These are phyloP conservation scores for Trachymyrmex septentrionalis DNA, from an alignment of 1,140 invertebrate genomes.

Conservation along the genomic window DNA sequence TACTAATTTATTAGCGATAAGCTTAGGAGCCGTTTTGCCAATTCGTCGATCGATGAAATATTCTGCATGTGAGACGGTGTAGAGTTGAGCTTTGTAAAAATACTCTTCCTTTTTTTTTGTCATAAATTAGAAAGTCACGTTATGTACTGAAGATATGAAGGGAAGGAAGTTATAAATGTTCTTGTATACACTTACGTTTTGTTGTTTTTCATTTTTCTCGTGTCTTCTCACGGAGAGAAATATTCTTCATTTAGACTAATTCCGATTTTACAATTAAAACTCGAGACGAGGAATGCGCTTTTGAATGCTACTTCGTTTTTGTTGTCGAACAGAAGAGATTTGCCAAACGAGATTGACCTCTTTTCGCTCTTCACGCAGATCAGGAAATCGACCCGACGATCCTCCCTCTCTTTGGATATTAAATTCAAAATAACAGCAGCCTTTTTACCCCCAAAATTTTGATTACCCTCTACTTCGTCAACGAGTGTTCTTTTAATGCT, in stretches of 20 bases:
- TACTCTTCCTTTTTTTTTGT: not conserved
- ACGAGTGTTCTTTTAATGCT: not conserved
- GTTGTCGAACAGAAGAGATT: constrained; percentile 39
- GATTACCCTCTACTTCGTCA: constrained; percentile 7
- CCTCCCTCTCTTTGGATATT: constrained; percentile 44
- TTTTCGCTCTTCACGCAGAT: not conserved
- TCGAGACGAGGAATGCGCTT: constrained; percentile 10
- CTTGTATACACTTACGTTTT: constrained; percentile 1
- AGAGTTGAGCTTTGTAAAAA: not conserved
- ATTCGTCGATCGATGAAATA: constrained; percentile 54
- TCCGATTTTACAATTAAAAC: constrained; percentile 60
- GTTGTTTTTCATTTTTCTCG: constrained; percentile 12
- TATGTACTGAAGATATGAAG: not conserved
- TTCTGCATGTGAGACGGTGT: not conserved
- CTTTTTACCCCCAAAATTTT: constrained; percentile 54
- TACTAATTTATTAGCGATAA: constrained; percentile 61
- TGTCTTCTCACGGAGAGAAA: not conserved
- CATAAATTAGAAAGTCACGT: not conserved
- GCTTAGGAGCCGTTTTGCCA: not conserved
- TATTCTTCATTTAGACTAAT: constrained; percentile 53
- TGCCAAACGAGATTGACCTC: too few relatives aligned
- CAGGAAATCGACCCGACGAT: constrained; percentile 40
- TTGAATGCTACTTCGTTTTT: constrained; percentile 35
- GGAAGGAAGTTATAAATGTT: not conserved
- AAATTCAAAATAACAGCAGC: constrained; percentile 65